Conservation (phyloP, 2,113 vertebrate genomes). For the Neogale vison region DNA sequence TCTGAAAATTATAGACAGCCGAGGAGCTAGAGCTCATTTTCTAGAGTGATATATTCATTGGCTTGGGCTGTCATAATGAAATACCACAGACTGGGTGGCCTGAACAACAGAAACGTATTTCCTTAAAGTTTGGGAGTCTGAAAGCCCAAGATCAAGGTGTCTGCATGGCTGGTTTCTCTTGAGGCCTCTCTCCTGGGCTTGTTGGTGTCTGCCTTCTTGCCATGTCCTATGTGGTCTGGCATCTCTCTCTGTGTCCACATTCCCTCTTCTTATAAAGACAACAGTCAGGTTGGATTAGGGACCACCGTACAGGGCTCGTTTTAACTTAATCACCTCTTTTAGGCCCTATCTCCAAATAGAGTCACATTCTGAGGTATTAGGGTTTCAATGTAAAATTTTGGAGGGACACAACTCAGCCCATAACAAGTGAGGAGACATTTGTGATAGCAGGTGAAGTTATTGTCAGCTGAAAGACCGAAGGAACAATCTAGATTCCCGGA, state of each 20-base stretch:
- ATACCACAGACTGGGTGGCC: not conserved
- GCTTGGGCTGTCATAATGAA: not conserved
- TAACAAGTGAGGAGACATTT: not conserved
- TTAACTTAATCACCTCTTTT: not conserved
- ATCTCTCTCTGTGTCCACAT: not conserved
- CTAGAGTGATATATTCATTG: not conserved
- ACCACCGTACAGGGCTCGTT: not conserved
- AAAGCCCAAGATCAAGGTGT: not conserved
- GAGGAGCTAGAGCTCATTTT: not conserved
- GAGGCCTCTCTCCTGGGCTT: not conserved
- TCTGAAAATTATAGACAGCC: not conserved
- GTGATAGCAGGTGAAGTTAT: not conserved
- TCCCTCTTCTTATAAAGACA: not conserved
- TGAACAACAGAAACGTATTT: not conserved
- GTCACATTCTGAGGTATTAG: not conserved
- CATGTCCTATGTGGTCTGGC: not conserved
- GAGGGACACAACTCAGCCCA: not conserved
- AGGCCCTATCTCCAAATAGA: not conserved
- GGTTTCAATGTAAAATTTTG: not conserved
- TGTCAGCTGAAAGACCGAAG: not conserved
- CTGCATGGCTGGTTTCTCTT: not conserved
- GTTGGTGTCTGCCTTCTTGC: not conserved
- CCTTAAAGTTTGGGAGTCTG: not conserved
- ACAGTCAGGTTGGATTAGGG: not conserved
- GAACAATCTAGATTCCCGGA: not conserved